phyloP scores from a whole-genome alignment of 2,113 vertebrate genomes.

The Scophthalmus maximus region DNA sequence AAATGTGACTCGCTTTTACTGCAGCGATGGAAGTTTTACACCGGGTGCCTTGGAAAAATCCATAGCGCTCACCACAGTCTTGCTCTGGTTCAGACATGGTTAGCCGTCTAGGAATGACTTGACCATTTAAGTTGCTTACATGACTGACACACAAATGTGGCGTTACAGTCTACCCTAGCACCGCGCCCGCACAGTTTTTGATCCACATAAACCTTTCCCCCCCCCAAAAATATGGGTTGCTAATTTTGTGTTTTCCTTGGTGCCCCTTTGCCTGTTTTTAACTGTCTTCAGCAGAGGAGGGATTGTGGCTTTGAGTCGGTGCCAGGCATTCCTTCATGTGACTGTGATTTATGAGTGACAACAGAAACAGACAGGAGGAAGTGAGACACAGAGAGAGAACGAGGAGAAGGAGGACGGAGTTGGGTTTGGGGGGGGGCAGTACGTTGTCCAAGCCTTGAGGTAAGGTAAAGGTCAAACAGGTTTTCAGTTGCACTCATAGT shows the following conservation, averaged over 20 bases:
- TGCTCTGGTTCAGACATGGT: constrained; percentile 52
- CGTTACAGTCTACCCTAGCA: constrained; percentile 23
- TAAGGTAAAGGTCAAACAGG: too few relatives aligned
- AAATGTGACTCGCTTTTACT: constrained; percentile 47
- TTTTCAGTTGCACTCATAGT: constrained; percentile 17
- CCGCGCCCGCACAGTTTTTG: constrained; percentile 31
- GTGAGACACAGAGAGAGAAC: constrained; percentile 12
- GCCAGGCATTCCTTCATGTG: constrained; percentile 68
- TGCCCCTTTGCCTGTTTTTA: constrained; percentile 56
- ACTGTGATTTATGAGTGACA: constrained; percentile 72
- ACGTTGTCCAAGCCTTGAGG: constrained; percentile 55
- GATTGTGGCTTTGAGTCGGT: constrained; percentile 58
- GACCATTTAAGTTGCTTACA: constrained; percentile 58
- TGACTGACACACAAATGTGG: constrained; percentile 64
- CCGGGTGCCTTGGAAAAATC: constrained; percentile 40
- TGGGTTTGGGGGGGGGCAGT: too few relatives aligned
- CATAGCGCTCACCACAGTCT: constrained; percentile 47
- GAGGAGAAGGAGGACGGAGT: background rate
- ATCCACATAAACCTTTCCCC: constrained; percentile 42
- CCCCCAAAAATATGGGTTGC: constrained; percentile 50
- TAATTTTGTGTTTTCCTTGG: constrained; percentile 61
- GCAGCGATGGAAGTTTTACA: constrained; percentile 46
- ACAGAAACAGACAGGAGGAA: constrained; percentile 47
- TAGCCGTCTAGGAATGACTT: constrained; percentile 48
- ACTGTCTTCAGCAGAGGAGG: constrained; percentile 50